phyloP scores from a whole-genome alignment of 2,888 invertebrate species.

The Lasioglossum villosulum region DNA sequence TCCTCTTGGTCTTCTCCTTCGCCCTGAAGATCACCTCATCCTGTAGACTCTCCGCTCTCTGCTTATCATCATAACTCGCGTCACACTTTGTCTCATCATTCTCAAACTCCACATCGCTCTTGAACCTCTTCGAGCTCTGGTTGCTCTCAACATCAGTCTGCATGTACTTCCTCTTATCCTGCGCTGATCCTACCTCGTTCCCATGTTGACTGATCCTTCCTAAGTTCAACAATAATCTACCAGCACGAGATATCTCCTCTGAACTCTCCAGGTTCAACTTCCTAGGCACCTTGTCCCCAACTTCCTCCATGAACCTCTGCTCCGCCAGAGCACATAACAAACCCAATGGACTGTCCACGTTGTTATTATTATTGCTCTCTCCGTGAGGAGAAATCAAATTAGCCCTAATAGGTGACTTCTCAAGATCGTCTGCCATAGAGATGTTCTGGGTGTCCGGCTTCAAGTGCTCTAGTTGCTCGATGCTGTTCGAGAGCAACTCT shows the following conservation, averaged over 20 bases:
- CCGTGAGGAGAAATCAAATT: constrained; percentile 79
- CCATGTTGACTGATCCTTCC: constrained; percentile 62
- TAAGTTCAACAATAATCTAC: constrained; percentile 74
- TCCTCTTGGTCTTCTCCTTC: constrained; percentile 66
- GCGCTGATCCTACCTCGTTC: constrained; percentile 51
- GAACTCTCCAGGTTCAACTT: constrained; percentile 71
- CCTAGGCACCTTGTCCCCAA: constrained; percentile 83
- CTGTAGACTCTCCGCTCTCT: constrained; percentile 45
- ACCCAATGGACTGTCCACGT: constrained; percentile 86
- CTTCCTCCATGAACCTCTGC: constrained; percentile 93
- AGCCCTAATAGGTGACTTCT: constrained; percentile 84
- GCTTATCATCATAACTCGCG: constrained; percentile 47
- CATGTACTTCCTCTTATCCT: constrained; percentile 71
- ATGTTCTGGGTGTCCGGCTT: constrained; percentile 79
- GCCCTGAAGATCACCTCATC: constrained; percentile 54
- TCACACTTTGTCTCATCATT: constrained; percentile 35
- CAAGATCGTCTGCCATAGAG: constrained; percentile 78
- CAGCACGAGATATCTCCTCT: constrained; percentile 77
- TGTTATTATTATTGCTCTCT: constrained; percentile 84
- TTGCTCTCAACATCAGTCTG: constrained; percentile 46
- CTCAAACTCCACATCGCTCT: constrained; percentile 38
- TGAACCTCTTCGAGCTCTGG: constrained; percentile 60
- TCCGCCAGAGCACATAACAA: constrained; percentile 93
- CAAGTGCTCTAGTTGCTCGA: constrained; percentile 90
- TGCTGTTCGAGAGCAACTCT: constrained; percentile 93